phyloP scores from a whole-genome alignment of 1,140 invertebrate genomes.

The Zaprionus africanus region DNA sequence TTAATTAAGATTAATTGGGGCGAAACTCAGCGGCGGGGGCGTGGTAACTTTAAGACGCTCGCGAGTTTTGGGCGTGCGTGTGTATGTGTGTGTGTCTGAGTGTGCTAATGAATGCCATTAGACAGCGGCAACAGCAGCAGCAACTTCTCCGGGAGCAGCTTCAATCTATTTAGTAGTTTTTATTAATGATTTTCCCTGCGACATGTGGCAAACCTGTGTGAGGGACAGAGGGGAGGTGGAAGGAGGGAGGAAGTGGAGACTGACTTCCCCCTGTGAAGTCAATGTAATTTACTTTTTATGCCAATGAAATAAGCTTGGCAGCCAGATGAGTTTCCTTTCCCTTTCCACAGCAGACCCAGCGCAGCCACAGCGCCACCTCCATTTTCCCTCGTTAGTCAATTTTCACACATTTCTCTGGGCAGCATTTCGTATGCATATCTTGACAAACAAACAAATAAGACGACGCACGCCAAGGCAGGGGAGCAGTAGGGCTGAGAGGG shows the following conservation, averaged over 20 bases:
- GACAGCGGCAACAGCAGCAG: conserved; percentile 11
- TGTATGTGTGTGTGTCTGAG: conserved; percentile 33
- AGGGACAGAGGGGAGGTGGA: neutral
- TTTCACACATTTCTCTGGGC: conserved; percentile 49
- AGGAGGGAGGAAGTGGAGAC: neutral
- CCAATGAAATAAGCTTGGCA: conserved; percentile 53
- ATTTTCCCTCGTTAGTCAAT: conserved; percentile 25
- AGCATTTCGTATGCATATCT: conserved; percentile 44
- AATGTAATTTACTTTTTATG: conserved; percentile 50
- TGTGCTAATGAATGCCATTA: conserved; percentile 65
- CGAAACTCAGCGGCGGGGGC: conserved; percentile 3
- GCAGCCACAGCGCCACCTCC: neutral
- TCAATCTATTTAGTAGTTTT: conserved; percentile 76
- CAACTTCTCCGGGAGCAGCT: conserved; percentile 8
- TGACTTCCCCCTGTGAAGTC: conserved; percentile 28
- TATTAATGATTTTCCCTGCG: conserved; percentile 75
- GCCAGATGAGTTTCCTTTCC: conserved; percentile 27
- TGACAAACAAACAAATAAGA: conserved; percentile 42
- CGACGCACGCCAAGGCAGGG: neutral
- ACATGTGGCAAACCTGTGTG: conserved; percentile 40
- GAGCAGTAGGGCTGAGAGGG: neutral
- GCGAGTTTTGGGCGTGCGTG: conserved; percentile 15
- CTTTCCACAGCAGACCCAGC: neutral
- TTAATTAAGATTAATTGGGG: conserved; percentile 81
- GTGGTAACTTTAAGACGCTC: conserved; percentile 38